Base-by-base conservation (phyloP, 1,140 invertebrate genomes). In the Papilio xuthus region DNA sequence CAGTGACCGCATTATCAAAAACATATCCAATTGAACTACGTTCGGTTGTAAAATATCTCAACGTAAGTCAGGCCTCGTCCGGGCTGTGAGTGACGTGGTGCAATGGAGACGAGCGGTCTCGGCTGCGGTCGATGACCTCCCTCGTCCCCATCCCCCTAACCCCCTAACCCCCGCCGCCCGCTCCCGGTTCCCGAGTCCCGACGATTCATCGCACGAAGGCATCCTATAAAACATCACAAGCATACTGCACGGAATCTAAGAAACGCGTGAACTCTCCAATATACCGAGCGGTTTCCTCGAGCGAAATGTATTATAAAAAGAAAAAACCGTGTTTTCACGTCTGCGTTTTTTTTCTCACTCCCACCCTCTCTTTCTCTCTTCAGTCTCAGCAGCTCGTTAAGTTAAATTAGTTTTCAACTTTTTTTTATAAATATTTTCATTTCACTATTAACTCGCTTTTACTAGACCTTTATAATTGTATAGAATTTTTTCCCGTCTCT, bases 181-280 rank as follows among this genome's bases (percentile, higher is more conserved):
- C 26, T 37, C 37, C 70, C 41, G 8, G 60, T 28, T 67, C 71
- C 41, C 71, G 71, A 44, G 71, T 73, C 71, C 71, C 42, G 20
- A 26, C 71, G 71, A 73, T 73, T 73, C 71, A 73, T 73, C 71
- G 71, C 71, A 73, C 71, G 71, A 73, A 73, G 42, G 42, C 37
- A 47, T 72, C 42, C 42, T 72, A 72, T 73, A 73, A 47, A 73
- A 73, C 71, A 73, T 73, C 71, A 73, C 71, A 44, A 47, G 42
- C 71, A 73, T 73, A 73, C 28, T 73, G 71, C 42, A 73, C 71
- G 42, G 71, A 73, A 73, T 73, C 42, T 73, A 44, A 73, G 71
- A 73, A 73, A 73, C 71, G 71, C 71, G 71, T 73, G 71, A 73
- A 73, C 37, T 47, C 3, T 71, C 71, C 37, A 47, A 42, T 73